These are phyloP conservation scores for Caenorhabditis imperialis DNA, from an alignment of 2,888 invertebrate species.

Conservation along the genomic window DNA sequence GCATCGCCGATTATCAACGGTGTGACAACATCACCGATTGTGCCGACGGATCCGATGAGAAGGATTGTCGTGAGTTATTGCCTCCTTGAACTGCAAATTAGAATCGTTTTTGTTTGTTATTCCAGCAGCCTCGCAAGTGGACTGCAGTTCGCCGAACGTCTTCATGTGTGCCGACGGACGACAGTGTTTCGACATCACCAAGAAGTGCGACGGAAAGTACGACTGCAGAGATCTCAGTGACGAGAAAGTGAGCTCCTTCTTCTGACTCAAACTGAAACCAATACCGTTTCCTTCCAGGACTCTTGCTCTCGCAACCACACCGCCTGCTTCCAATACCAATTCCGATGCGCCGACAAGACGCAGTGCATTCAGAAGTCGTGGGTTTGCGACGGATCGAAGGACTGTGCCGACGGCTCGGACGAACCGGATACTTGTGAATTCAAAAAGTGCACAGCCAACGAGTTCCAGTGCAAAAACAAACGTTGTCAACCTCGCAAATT, in stretches of 20 bases:
- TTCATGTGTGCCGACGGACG: conserved; percentile 87
- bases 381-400: conserved; percentile 82
- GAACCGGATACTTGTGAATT: conserved; percentile 76
- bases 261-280: no score
- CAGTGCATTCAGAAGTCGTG: conserved; percentile 84
- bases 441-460: conserved; percentile 76
- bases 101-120: conserved; percentile 1
- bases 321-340: conserved; percentile 82
- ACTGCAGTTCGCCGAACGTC: conserved; percentile 74
- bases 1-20: conserved; percentile 91
- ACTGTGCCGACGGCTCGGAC: conserved; percentile 88
- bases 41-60: conserved; percentile 94
- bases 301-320: conserved; percentile 83
- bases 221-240: conserved; percentile 86
- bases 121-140: conserved; percentile 64
- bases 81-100: neutral
- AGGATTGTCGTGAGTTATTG: conserved; percentile 88
- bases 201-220: conserved; percentile 91
- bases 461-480: conserved; percentile 78
- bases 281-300: conserved; percentile 81
- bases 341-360: conserved; percentile 91
- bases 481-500: conserved; percentile 79
- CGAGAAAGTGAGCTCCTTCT: conserved; percentile 83
- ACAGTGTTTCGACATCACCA: conserved; percentile 89
- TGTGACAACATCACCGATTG: conserved; percentile 96